Evolutionary conservation across 2,888 invertebrate species (phyloP).

Genomic region (Bellardia bayeri): DNA sequence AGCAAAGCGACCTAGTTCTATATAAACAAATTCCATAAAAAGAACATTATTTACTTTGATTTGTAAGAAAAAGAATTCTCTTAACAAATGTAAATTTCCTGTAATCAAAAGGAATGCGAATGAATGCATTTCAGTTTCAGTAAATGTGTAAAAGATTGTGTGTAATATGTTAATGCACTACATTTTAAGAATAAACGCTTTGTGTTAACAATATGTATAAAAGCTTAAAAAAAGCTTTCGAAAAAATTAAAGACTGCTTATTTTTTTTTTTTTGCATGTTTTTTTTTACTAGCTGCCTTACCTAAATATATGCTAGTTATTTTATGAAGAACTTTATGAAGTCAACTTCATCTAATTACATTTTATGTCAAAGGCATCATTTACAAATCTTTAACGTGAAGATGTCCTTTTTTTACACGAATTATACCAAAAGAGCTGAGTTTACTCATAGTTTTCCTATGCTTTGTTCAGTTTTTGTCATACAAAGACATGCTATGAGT

Average conservation of each 20-base stretch:
- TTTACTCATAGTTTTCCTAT: neutral
- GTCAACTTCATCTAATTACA: slow-evolving; percentile 70
- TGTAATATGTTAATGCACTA: slow-evolving; percentile 60
- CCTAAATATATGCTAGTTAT: slow-evolving; percentile 6
- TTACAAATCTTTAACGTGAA: slow-evolving; percentile 59
- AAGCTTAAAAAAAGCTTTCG: slow-evolving; percentile 16
- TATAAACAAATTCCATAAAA: slow-evolving; percentile 6
- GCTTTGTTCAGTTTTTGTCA: neutral
- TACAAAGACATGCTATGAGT: slow-evolving; percentile 18
- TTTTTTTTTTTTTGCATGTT: neutral
- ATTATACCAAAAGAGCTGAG: slow-evolving; percentile 40
- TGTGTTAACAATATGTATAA: slow-evolving; percentile 15
- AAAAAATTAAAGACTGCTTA: slow-evolving; percentile 45
- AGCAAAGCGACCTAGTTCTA: slow-evolving; percentile 45
- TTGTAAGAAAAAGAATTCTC: slow-evolving; percentile 30
- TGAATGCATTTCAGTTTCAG: neutral
- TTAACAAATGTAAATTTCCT: slow-evolving; percentile 16
- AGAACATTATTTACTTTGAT: slow-evolving; percentile 49
- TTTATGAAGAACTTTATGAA: slow-evolving; percentile 53
- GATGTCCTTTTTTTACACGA: slow-evolving; percentile 61
- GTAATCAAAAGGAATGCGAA: slow-evolving; percentile 51
- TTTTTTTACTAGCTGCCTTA: neutral
- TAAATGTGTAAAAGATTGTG: neutral
- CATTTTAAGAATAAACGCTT: slow-evolving; percentile 53
- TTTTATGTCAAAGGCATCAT: slow-evolving; percentile 67